These are phyloP conservation scores for Rynchops niger DNA, from an alignment of 2,113 vertebrate genomes.

Conservation along the genomic window DNA sequence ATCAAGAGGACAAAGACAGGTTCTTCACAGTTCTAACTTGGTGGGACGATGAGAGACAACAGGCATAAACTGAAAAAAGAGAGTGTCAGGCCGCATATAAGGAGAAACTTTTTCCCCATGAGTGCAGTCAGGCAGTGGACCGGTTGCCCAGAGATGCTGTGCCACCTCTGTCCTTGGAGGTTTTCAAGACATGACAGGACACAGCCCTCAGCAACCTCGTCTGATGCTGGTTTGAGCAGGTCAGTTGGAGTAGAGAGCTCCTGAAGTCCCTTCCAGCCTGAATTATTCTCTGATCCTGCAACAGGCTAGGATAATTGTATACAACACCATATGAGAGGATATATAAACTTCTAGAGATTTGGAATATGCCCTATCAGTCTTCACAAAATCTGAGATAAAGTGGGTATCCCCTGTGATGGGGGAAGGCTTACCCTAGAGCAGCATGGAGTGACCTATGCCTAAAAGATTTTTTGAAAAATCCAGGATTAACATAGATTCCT, in stretches of 20 bases:
- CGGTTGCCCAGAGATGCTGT: not conserved
- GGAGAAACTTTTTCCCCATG: not conserved
- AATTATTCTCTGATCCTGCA: not conserved
- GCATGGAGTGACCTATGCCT: not conserved
- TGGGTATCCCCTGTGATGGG: not conserved
- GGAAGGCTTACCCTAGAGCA: not conserved
- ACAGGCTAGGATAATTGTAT: not conserved
- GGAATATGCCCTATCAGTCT: not conserved
- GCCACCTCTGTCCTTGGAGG: not conserved
- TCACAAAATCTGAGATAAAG: not conserved
- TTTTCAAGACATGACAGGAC: not conserved
- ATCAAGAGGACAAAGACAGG: not conserved
- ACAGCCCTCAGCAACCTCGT: not conserved
- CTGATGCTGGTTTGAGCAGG: not conserved
- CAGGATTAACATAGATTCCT: not conserved
- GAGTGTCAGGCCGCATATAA: not conserved
- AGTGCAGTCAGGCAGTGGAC: not conserved
- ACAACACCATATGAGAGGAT: not conserved
- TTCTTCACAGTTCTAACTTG: not conserved
- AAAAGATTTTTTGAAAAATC: not conserved
- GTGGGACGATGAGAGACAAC: not conserved
- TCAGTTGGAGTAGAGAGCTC: not conserved
- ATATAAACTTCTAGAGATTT: not conserved
- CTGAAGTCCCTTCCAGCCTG: not conserved
- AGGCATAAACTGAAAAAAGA: not conserved